These are phyloP conservation scores for Desmophyllum pertusum DNA, from an alignment of 92 coral and sea anemone species.

Conservation along the genomic window DNA sequence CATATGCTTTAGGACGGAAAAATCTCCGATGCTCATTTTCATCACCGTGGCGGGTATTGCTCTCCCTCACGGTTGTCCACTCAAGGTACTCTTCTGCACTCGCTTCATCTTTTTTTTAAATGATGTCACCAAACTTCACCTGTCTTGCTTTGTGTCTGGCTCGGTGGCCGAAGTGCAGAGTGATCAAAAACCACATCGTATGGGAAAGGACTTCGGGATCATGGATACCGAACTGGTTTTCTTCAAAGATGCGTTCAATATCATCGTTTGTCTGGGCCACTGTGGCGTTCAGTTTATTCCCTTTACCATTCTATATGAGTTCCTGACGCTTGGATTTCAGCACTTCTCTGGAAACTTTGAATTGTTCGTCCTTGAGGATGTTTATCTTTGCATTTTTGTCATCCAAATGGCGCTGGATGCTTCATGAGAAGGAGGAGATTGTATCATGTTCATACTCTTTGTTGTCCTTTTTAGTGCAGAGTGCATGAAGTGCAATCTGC, in stretches of 20 bases:
- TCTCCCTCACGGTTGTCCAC: constrained; percentile 37
- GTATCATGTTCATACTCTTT: constrained; percentile 48
- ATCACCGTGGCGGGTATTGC: constrained; percentile 46
- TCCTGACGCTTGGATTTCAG: constrained; percentile 32
- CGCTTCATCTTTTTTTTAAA: constrained; percentile 32
- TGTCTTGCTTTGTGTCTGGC: constrained; percentile 52
- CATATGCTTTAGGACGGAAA: constrained; percentile 19
- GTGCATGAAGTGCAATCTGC: too few relatives aligned
- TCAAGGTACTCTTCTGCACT: constrained; percentile 43
- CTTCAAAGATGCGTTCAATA: constrained; percentile 24
- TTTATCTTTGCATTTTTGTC: neutral
- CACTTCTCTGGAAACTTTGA: constrained; percentile 35
- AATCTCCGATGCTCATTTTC: constrained; percentile 37
- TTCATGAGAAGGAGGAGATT: constrained; percentile 39
- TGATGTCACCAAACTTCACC: constrained; percentile 40
- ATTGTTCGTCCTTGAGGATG: constrained; percentile 34
- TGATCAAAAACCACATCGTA: constrained; percentile 49
- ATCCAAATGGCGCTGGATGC: constrained; percentile 34
- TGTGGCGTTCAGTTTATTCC: constrained; percentile 36
- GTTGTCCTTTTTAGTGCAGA: constrained; percentile 31
- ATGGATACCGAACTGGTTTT: constrained; percentile 36
- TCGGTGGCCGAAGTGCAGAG: constrained; percentile 45
- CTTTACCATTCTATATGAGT: constrained; percentile 25
- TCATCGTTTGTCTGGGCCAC: constrained; percentile 21
- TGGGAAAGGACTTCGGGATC: constrained; percentile 48